These are phyloP conservation scores for Sphaerophoria taeniata DNA, from an alignment of 2,888 invertebrate species.

Conservation along the genomic window DNA sequence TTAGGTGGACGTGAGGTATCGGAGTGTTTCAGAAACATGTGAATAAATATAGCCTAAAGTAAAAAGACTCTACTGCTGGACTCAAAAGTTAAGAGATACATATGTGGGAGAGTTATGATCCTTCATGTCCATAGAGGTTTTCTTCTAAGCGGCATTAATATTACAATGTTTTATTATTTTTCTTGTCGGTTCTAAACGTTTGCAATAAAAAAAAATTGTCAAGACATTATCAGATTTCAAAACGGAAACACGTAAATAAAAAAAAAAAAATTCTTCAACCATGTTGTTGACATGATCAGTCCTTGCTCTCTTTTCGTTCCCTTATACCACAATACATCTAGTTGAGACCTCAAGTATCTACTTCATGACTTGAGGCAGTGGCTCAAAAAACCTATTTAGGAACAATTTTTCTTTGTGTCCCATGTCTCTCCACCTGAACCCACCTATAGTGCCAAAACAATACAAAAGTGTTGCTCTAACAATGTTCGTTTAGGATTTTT, in stretches of 20 bases:
- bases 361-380: background rate
- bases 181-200: too few species aligned
- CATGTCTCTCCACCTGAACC: conserved; percentile 17
- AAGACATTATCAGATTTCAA: conserved; percentile 34
- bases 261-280: conserved; percentile 15
- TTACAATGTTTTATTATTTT: too few species aligned
- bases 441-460: conserved; percentile 43
- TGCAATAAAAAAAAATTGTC: background rate
- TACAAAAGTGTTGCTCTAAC: conserved; percentile 39
- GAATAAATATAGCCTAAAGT: too few species aligned
- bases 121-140: too few species aligned
- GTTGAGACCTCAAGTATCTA: background rate
- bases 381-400: conserved; percentile 57
- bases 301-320: conserved; percentile 13
- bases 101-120: too few species aligned
- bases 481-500: conserved; percentile 27
- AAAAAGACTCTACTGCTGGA: too few species aligned
- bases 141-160: too few species aligned
- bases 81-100: too few species aligned
- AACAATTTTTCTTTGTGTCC: conserved; percentile 46
- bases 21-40: too few species aligned
- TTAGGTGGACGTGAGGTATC: too few species aligned
- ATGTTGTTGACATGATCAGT: conserved; percentile 30
- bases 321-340: background rate
- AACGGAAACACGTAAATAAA: conserved; percentile 25